These are phyloP conservation scores for Beris chalybata DNA, from an alignment of 2,888 invertebrate genomes.

Conservation along the genomic window DNA sequence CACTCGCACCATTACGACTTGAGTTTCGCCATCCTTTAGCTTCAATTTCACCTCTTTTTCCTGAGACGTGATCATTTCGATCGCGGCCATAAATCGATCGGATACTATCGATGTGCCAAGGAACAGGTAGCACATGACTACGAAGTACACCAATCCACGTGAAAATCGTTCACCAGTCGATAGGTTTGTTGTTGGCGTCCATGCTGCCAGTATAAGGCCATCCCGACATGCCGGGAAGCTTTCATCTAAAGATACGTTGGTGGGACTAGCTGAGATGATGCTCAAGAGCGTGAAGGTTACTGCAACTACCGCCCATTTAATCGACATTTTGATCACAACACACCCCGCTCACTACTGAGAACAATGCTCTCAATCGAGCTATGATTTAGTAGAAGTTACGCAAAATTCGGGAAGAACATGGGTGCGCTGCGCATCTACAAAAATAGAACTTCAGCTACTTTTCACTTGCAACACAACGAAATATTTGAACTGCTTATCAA, in stretches of 20 bases:
- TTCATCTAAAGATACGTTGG: no score
- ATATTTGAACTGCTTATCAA: no score
- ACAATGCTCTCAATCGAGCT: no score
- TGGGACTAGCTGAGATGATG: not conserved
- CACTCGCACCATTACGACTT: constrained; percentile 83
- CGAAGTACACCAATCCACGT: constrained; percentile 83
- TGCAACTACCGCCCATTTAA: not conserved
- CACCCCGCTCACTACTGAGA: no score
- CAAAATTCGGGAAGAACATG: no score
- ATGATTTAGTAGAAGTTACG: no score
- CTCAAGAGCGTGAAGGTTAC: not conserved
- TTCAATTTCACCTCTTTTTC: constrained; percentile 89
- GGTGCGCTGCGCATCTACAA: no score
- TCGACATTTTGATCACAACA: constrained; percentile 10
- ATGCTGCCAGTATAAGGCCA: constrained; percentile 81
- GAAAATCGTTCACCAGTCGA: constrained; percentile 71
- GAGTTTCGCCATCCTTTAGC: constrained; percentile 78
- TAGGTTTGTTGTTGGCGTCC: constrained; percentile 75
- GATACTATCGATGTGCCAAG: constrained; percentile 95
- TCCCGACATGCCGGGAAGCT: constrained; percentile 66
- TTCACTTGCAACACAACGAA: no score
- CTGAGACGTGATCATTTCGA: constrained; percentile 94
- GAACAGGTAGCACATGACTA: constrained; percentile 83
- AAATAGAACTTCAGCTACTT: no score
- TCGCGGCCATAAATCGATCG: constrained; percentile 95